Conservation (phyloP, 2,888 invertebrate genomes). For the Gastrophysa polygoni region DNA sequence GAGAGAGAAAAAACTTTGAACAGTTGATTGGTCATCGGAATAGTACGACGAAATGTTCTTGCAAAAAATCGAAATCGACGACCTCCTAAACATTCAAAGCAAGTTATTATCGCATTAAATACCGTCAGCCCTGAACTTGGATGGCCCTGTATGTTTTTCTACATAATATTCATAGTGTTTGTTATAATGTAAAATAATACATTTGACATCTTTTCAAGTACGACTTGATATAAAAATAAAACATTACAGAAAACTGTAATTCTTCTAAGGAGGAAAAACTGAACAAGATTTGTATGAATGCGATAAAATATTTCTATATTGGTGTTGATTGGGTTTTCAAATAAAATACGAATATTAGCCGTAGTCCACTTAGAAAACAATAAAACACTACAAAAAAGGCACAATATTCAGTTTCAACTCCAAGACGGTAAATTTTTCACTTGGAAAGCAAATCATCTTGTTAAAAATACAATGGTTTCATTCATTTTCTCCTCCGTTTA, state of each 20-base stretch:
- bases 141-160: conserved; percentile 1
- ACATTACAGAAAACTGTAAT: conserved; percentile 8
- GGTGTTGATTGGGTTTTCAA: background rate
- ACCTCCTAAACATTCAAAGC: too few species aligned
- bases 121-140: background rate
- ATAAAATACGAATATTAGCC: background rate
- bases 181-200: conserved; percentile 23
- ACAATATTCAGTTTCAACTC: background rate
- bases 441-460: background rate
- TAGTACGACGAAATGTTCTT: too few species aligned
- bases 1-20: too few species aligned
- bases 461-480: background rate
- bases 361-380: background rate
- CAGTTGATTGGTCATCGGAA: too few species aligned
- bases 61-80: too few species aligned
- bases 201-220: conserved; percentile 16
- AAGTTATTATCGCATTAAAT: background rate
- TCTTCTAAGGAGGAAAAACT: conserved; percentile 5
- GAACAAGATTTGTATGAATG: background rate
- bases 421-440: background rate
- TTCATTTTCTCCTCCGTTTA: conserved; percentile 8
- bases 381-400: too few species aligned
- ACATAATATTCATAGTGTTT: conserved; percentile 20
- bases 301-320: too few species aligned
- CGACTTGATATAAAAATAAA: conserved; percentile 24